A percentile compares a stretch with the other conserved stretches of the same genome.
These are phyloP conservation scores for Neria commutata DNA, from an alignment of 2,888 invertebrate species.

Conservation along the genomic window DNA sequence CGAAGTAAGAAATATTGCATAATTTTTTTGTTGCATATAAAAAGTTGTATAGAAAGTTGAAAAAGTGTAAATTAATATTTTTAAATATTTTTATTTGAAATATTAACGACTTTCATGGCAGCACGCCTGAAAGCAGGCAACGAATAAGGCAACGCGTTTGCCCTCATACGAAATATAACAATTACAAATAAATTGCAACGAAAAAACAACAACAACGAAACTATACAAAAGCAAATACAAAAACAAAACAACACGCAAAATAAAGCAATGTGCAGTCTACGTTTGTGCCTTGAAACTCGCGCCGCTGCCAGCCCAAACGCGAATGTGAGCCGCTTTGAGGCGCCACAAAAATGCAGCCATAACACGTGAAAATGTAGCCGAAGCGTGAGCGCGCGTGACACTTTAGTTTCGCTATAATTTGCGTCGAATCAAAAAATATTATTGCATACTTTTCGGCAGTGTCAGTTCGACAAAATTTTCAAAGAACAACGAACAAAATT, in stretches of 20 bases:
- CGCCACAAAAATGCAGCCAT: not conserved
- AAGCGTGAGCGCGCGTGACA: conserved; percentile 5
- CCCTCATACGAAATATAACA: too few relatives aligned
- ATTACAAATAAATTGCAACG: not conserved
- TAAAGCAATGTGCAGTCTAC: not conserved
- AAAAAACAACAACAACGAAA: not conserved
- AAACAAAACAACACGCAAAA: not conserved
- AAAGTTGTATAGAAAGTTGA: too few relatives aligned
- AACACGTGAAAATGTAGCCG: conserved; percentile 22
- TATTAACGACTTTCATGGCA: too few relatives aligned
- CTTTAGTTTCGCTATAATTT: conserved; percentile 7
- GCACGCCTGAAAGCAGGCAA: too few relatives aligned
- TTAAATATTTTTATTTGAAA: too few relatives aligned
- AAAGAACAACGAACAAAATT: conserved; percentile 12
- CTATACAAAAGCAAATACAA: not conserved
- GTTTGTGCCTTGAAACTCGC: not conserved
- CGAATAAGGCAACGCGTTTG: too few relatives aligned
- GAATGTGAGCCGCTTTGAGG: not conserved
- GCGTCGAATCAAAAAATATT: conserved; percentile 8
- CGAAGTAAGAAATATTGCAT: too few relatives aligned
- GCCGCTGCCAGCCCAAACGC: not conserved
- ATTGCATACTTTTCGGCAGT: conserved; percentile 23
- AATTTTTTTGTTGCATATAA: too few relatives aligned
- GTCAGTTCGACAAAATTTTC: not conserved
- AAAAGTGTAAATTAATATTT: too few relatives aligned